Conservation (phyloP, 37 sponge, comb jelly and placozoan species). For the Chondrosia reniformis region DNA sequence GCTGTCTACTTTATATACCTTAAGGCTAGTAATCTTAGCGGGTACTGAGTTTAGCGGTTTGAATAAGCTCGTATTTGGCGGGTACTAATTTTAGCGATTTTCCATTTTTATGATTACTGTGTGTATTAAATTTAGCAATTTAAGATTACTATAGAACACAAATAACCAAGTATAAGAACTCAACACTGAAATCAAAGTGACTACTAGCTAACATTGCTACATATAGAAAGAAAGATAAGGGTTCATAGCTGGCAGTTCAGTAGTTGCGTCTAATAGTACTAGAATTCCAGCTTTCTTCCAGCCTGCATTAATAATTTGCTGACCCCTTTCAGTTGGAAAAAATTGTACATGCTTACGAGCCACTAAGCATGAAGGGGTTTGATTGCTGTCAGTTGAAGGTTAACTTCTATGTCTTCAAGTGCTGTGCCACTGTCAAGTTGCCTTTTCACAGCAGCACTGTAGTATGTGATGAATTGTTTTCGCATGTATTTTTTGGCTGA, state of each 20-base stretch:
- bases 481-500: slow-evolving; percentile 25
- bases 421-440: slow-evolving; percentile 28
- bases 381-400: slow-evolving; percentile 27
- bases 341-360: slow-evolving; percentile 40
- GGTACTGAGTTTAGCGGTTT: no score
- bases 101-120: no score
- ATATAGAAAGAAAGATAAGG: slow-evolving; percentile 7
- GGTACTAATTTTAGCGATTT: no score
- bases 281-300: slow-evolving; percentile 26
- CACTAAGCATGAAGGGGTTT: slow-evolving; percentile 52
- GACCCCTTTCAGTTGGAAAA: slow-evolving; percentile 19
- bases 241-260: slow-evolving; percentile 15
- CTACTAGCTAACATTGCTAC: no score
- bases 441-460: slow-evolving; percentile 18
- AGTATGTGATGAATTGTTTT: slow-evolving; percentile 24
- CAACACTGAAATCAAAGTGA: no score
- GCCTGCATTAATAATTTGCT: slow-evolving; percentile 26
- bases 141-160: no score
- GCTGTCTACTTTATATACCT: no score
- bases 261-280: slow-evolving; percentile 29
- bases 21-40: no score
- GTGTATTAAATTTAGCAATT: no score
- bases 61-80: no score
- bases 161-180: no score
- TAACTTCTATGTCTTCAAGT: slow-evolving; percentile 47